Conservation (phyloP, 2,797 vertebrate species). For the Eulemur mongoz region DNA sequence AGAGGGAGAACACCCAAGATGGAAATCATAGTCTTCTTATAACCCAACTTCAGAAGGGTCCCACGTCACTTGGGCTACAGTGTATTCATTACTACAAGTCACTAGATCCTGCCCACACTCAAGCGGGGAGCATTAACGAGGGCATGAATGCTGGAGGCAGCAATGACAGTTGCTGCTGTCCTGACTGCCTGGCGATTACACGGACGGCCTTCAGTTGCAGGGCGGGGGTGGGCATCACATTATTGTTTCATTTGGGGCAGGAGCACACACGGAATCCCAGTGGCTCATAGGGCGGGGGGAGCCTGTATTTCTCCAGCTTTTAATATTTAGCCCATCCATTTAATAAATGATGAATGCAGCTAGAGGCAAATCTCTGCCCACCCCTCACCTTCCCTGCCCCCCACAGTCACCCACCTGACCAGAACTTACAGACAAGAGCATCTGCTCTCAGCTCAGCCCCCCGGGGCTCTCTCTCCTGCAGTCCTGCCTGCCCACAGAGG, state of each 20-base stretch:
- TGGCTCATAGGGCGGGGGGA: background rate
- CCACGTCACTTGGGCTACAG: background rate
- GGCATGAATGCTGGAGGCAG: accelerated
- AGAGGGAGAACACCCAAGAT: background rate
- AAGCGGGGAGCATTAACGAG: background rate
- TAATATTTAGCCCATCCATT: background rate
- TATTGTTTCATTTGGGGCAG: background rate
- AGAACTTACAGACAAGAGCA: background rate
- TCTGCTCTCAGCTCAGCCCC: background rate
- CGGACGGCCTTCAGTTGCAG: background rate
- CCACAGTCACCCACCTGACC: background rate
- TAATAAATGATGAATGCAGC: background rate
- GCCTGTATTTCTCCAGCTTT: background rate
- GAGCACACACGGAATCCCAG: background rate
- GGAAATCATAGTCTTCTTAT: background rate
- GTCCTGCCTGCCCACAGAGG: background rate
- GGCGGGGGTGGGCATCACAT: background rate
- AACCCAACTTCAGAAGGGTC: background rate
- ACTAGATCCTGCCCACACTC: background rate
- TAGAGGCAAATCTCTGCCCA: background rate
- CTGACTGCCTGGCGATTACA: background rate
- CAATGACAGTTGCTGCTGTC: background rate
- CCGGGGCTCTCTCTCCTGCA: background rate
- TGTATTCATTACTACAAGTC: background rate
- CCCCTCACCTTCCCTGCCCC: background rate